These are phyloP conservation scores for Chironex yamaguchii DNA, from an alignment of 30 jellyfish, hydroid and myxozoan genomes.

Conservation along the genomic window DNA sequence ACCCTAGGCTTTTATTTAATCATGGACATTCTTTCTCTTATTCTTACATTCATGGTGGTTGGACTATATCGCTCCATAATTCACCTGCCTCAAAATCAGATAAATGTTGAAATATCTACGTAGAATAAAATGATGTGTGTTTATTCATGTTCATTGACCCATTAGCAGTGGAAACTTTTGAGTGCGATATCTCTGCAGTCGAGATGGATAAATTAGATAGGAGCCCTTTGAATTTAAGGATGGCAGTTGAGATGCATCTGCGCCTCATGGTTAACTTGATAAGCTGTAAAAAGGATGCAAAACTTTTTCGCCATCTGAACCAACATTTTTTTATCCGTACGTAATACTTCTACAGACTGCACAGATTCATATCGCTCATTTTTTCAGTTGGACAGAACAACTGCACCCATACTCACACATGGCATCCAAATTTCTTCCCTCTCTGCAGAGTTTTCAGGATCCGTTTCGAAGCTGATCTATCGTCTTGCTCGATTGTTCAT, in stretches of 20 bases:
- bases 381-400: too few species aligned
- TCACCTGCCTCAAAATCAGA: not conserved
- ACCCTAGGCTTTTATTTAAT: not conserved
- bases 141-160: not conserved
- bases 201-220: not conserved
- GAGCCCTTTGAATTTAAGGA: not conserved
- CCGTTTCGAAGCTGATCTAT: too few species aligned
- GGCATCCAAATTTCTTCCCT: too few species aligned
- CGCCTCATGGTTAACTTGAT: constrained; percentile 1
- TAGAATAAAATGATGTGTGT: not conserved
- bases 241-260: not conserved
- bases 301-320: too few species aligned
- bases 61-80: not conserved
- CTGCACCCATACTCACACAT: too few species aligned
- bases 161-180: not conserved
- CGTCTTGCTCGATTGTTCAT: too few species aligned
- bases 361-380: too few species aligned
- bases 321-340: too few species aligned
- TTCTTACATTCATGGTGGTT: not conserved
- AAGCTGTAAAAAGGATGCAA: not conserved
- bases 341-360: too few species aligned
- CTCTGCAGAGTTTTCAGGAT: too few species aligned
- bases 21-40: not conserved
- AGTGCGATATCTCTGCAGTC: not conserved
- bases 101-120: not conserved